A percentile compares a stretch with the other conserved stretches of the same genome.
Conservation (phyloP, 2,113 vertebrate genomes). For the Muscicapa adusta region DNA sequence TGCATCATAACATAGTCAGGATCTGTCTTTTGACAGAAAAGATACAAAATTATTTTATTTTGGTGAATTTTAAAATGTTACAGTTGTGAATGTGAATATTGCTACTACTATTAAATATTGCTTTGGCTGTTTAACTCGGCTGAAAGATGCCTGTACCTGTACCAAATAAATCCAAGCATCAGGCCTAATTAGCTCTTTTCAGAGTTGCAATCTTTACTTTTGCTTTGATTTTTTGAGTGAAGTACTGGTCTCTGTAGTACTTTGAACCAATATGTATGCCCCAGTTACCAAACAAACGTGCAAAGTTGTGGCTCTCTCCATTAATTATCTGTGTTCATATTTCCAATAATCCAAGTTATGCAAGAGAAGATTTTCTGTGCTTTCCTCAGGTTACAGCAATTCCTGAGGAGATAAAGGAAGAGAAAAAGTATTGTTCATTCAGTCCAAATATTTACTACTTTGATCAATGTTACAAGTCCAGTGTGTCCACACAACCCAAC, state of each 20-base stretch:
- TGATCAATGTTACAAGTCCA: neutral
- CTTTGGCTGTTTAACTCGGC: neutral
- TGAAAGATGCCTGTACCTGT: neutral
- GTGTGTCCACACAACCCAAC: neutral
- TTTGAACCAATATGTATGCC: neutral
- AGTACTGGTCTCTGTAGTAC: neutral
- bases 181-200: neutral
- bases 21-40: neutral
- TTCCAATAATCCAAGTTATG: neutral
- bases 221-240: neutral
- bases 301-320: neutral
- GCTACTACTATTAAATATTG: neutral
- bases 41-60: neutral
- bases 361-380: neutral
- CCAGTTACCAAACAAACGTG: accelerated
- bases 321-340: neutral
- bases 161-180: neutral
- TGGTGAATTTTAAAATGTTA: neutral
- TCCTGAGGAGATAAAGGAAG: neutral
- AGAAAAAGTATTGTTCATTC: neutral
- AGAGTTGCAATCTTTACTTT: neutral
- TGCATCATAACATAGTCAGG: neutral
- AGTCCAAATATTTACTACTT: neutral
- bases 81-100: neutral
- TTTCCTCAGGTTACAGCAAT: neutral